Percentiles rank a stretch among this genome's conserved stretches.
Evolutionary conservation across 2,113 vertebrate species (phyloP).

Genomic region (Pachypanchax playfairii): DNA sequence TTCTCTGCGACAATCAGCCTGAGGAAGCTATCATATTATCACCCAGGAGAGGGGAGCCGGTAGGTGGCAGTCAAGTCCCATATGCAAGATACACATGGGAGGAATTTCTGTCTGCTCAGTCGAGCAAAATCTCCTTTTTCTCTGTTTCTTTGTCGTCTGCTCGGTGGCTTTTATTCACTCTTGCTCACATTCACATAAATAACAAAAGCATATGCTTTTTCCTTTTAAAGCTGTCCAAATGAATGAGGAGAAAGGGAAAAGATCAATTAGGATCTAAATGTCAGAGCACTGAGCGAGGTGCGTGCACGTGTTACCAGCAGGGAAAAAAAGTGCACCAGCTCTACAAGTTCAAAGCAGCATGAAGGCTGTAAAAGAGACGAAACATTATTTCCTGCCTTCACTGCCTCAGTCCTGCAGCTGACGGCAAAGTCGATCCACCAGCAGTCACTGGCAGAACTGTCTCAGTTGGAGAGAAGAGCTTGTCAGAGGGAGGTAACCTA

Average conservation of each 20-base stretch:
- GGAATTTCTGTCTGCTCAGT: constrained; percentile 36
- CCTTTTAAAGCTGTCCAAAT: too few species aligned
- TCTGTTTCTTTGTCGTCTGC: not conserved
- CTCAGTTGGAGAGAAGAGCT: constrained; percentile 50
- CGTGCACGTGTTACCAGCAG: constrained; percentile 2
- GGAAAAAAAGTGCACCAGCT: constrained; percentile 10
- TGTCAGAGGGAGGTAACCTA: constrained; percentile 70
- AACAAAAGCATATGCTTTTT: not conserved
- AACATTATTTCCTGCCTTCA: constrained; percentile 18
- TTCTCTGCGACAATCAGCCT: constrained; percentile 53
- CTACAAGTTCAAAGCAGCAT: constrained; percentile 42
- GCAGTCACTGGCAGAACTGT: constrained; percentile 57
- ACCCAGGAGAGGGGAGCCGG: constrained; percentile 58
- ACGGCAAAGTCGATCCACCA: constrained; percentile 45
- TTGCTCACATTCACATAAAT: constrained; percentile 42
- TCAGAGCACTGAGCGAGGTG: constrained; percentile 73
- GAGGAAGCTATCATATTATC: constrained; percentile 39
- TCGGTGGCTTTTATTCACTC: constrained; percentile 6
- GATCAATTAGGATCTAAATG: constrained; percentile 72
- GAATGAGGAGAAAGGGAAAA: constrained; percentile 81
- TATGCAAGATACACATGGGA: constrained; percentile 63
- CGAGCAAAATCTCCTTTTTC: constrained; percentile 21
- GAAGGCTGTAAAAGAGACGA: constrained; percentile 21
- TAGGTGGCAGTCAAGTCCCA: constrained; percentile 92
- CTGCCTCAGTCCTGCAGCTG: constrained; percentile 51